Evolutionary conservation across 2,113 vertebrate genomes (phyloP).

Genomic region (Proteles cristata): DNA sequence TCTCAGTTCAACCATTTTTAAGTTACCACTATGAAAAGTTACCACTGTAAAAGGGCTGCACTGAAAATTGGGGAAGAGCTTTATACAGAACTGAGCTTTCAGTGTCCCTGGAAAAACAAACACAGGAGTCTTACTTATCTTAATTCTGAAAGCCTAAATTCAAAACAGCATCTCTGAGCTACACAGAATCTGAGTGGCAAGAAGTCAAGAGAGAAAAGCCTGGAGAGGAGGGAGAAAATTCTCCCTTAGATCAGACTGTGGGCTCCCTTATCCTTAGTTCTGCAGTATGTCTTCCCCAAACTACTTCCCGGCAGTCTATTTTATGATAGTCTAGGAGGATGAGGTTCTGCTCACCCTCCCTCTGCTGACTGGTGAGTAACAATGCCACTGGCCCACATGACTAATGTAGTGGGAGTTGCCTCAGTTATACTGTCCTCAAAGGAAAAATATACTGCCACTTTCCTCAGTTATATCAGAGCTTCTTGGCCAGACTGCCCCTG

Average conservation of each 20-base stretch:
- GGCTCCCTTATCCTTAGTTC: background rate
- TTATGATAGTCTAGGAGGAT: background rate
- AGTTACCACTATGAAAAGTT: background rate
- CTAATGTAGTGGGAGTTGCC: background rate
- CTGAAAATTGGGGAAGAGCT: background rate
- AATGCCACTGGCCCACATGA: background rate
- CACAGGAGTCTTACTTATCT: background rate
- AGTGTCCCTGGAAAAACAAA: background rate
- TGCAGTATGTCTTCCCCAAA: background rate
- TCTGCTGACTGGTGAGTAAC: background rate
- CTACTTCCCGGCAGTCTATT: too few relatives aligned
- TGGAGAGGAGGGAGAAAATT: background rate
- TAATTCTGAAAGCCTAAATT: background rate
- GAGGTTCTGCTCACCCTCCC: too few relatives aligned
- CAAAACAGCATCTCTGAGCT: background rate
- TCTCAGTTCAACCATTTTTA: background rate
- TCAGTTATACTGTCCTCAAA: accelerated
- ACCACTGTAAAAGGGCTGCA: background rate
- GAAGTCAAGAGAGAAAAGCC: background rate
- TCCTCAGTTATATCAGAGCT: background rate
- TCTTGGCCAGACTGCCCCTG: background rate
- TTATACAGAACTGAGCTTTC: background rate
- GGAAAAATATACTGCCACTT: background rate
- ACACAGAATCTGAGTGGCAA: background rate
- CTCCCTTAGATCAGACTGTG: background rate